Base-by-base conservation (phyloP, 37 sponge, comb jelly and placozoan species). In the Haliclona indistincta region DNA sequence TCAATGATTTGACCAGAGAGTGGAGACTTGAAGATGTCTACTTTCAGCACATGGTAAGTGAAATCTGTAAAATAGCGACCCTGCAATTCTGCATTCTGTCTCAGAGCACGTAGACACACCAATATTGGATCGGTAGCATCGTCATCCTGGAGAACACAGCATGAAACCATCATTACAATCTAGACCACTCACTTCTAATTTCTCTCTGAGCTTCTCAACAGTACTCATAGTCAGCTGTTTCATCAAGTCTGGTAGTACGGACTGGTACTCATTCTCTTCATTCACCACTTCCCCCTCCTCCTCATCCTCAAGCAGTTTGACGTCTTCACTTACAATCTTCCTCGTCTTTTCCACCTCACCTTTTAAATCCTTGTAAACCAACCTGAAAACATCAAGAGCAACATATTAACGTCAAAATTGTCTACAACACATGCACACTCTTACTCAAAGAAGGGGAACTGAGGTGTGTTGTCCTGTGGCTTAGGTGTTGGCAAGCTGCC, bases 31-130 rank as follows among this genome's bases (percentile, higher is more conserved):
- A 38, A 32, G 25, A 23, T 38, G 0, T 79, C 69, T 47, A 84
- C 47, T 43, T 78, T 76, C 34, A 90, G 71, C 47, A 63, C 65
- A 55, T 79, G 52, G 25, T 56, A 20, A 56, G 85, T 60, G 64
- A 90, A 90, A 61, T 90, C 91, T 17, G 38, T 49, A 40, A 81
- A 90, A 63, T 90, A 90, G 5, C 41, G 25, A 13, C 71, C 36
- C 91, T 86, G 85, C 15, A 90, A 36, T 6, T 68, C 75, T 5
- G 56, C 36, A 54, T 83, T 38, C 15, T 61, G 37, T 8, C 25
- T 19, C 63, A 83, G 67, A 13, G 84, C 74, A n/a, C n/a, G n/a
- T n/a, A n/a, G n/a, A n/a, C n/a, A n/a, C n/a, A n/a, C n/a, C n/a
- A n/a, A n/a, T n/a, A n/a, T n/a, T n/a, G n/a, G n/a, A n/a, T n/a